Base-by-base conservation (phyloP, 2,113 vertebrate genomes). In the Coptodon bakossiorum region DNA sequence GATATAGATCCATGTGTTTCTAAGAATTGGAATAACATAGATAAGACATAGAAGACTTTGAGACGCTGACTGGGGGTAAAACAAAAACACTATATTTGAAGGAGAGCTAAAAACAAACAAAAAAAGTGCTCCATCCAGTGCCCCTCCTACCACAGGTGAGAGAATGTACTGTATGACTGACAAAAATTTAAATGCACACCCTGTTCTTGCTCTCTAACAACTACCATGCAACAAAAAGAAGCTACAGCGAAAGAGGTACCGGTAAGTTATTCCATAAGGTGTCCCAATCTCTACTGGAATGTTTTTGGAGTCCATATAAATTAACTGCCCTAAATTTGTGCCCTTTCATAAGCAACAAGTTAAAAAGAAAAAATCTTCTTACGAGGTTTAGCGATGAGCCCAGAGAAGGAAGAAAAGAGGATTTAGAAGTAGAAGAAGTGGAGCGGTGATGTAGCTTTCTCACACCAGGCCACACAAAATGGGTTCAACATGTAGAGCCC, bases 81-180 rank as follows among this genome's bases (percentile, higher is more conserved):
- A 91, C 53, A 89, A 84, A 95, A 91, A 95, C 88, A 93, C 86
- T 94, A 94, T 59, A 91, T 87, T 92, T 90, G 86, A 94, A 91
- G 81, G 85, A 92, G 92, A 92, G 88, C 90, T 93, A 89, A 90
- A 84, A 92, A 92, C 71, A 53, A 80, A 86, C 86, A 86, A 50
- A 52, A 73, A 87, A 95, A 91, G 94, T 95, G 96, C 96, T 97
- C 96, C 96, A 95, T 96, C 96, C 96, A 97, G 96, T 96, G 96
- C 96, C 96, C 96, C 96, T 95, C 93, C 86, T 88, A 84, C 91
- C 82, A 90, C 88, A 91, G 89, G 88, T 91, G 63, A 94, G 85
- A 63, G 89, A 91, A 81, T 86, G 61, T 66, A 88, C 56, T 76
- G 76, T 83, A 31, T 38, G 88, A 87, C 89, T 87, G 88, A 87